Conservation (phyloP, 2,888 invertebrate species). For the Megastigmus dorsalis region DNA sequence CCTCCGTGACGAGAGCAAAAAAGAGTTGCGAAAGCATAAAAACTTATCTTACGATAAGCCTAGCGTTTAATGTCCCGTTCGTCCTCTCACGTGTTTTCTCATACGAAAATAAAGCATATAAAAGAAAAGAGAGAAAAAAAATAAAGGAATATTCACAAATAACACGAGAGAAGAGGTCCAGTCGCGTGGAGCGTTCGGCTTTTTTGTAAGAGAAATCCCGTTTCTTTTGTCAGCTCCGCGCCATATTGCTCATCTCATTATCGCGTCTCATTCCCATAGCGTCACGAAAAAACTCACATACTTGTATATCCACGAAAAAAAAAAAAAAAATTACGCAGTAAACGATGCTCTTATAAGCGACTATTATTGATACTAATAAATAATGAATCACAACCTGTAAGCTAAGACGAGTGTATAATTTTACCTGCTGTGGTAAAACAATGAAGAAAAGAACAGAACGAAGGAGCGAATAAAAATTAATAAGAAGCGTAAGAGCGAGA, state of each 20-base stretch:
- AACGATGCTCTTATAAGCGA: slow-evolving; percentile 54
- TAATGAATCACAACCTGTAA: slow-evolving; percentile 42
- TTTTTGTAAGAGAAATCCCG: slow-evolving; percentile 16
- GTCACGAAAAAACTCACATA: slow-evolving; percentile 18
- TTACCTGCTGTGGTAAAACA: slow-evolving; percentile 19
- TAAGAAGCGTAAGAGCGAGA: slow-evolving; percentile 43
- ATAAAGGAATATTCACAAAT: background rate
- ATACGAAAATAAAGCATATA: background rate
- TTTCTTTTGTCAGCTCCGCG: too few species aligned
- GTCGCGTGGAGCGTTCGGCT: slow-evolving; percentile 3
- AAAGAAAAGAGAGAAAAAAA: background rate
- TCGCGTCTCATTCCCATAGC: slow-evolving; percentile 18
- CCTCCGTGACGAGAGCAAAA: slow-evolving; percentile 32
- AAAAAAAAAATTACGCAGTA: slow-evolving; percentile 32
- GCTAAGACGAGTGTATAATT: slow-evolving; percentile 42
- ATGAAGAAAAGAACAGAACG: slow-evolving; percentile 4
- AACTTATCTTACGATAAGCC: slow-evolving; percentile 26
- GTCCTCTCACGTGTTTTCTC: background rate
- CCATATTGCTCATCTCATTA: background rate
- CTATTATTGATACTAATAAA: slow-evolving; percentile 55
- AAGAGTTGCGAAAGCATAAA: slow-evolving; percentile 26
- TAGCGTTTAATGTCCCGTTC: slow-evolving; percentile 24
- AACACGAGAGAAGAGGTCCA: background rate
- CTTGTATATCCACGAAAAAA: slow-evolving; percentile 41
- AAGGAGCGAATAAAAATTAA: slow-evolving; percentile 42